These are phyloP conservation scores for Heliocidaris erythrogramma DNA, from an alignment of 35 echinoderm and acorn worm species.

Conservation along the genomic window DNA sequence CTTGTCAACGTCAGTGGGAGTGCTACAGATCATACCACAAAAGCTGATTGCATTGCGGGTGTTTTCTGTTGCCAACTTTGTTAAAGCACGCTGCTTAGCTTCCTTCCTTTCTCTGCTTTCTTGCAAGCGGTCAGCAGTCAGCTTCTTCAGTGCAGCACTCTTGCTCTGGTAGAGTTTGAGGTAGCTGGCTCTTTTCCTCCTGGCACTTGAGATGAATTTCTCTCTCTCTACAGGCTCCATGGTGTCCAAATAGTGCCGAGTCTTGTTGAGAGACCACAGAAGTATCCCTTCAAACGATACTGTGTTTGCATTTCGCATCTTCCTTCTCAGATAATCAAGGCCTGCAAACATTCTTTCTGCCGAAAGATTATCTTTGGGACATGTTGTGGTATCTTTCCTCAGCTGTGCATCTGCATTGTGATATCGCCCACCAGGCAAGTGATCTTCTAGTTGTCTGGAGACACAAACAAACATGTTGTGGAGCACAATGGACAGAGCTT, in stretches of 20 bases:
- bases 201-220: conserved; percentile 20
- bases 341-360: conserved; percentile 76
- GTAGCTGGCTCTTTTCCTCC: not conserved
- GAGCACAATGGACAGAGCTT: conserved; percentile 62
- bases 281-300: conserved; percentile 65
- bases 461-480: conserved; percentile 77
- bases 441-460: conserved; percentile 52
- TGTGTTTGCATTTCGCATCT: conserved; percentile 61
- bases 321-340: conserved; percentile 64
- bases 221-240: not conserved
- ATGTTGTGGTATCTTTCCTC: conserved; percentile 3
- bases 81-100: not conserved
- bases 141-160: not conserved
- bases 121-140: not conserved
- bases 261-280: conserved; percentile 65
- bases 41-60: conserved; percentile 52
- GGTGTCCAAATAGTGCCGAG: conserved; percentile 36
- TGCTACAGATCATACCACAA: conserved; percentile 57
- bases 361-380: conserved; percentile 55
- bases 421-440: conserved; percentile 59
- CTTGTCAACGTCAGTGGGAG: conserved; percentile 40
- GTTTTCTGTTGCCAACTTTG: conserved; percentile 55
- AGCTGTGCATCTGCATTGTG: conserved; percentile 42
- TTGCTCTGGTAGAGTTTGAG: not conserved
- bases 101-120: not conserved